phyloP scores from a whole-genome alignment of 2,113 vertebrate species.

The mouse (Mus musculus) region DNA sequence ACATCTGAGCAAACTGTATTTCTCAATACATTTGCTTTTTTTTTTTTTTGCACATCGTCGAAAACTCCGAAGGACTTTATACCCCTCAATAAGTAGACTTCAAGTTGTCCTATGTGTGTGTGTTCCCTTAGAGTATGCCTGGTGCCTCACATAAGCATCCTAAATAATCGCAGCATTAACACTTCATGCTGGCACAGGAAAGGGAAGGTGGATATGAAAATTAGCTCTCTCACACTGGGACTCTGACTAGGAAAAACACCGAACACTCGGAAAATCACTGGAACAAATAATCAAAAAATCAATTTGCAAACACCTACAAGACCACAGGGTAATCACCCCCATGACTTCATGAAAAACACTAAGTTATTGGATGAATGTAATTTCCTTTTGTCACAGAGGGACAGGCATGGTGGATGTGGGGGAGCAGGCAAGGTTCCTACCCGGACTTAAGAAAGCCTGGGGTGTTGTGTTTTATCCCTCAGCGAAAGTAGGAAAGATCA shows the following conservation, averaged over 20 bases:
- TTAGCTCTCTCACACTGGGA: neutral
- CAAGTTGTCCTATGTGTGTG: neutral
- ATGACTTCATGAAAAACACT: conserved; percentile 63
- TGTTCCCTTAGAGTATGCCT: neutral
- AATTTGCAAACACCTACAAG: conserved; percentile 79
- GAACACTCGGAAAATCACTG: conserved; percentile 81
- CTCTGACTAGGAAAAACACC: conserved; percentile 78
- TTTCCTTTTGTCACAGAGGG: conserved; percentile 75
- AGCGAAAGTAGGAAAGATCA: neutral
- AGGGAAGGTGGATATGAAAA: conserved; percentile 32
- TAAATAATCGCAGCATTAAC: neutral
- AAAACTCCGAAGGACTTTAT: neutral
- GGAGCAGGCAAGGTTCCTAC: neutral
- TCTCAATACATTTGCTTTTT: conserved; percentile 12
- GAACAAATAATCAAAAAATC: conserved; percentile 77
- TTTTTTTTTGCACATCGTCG: neutral
- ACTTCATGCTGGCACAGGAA: neutral
- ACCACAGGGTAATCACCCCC: conserved; percentile 72
- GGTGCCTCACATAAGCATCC: neutral
- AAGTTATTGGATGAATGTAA: conserved; percentile 66
- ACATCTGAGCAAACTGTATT: neutral
- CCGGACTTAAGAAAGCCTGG: neutral
- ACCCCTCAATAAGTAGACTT: neutral
- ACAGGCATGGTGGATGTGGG: neutral
- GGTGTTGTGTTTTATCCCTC: neutral